Evolutionary conservation across 2,888 invertebrate species (phyloP), one percentile per base, ranked within the genome.

Genomic region (Proisotoma minuta): DNA sequence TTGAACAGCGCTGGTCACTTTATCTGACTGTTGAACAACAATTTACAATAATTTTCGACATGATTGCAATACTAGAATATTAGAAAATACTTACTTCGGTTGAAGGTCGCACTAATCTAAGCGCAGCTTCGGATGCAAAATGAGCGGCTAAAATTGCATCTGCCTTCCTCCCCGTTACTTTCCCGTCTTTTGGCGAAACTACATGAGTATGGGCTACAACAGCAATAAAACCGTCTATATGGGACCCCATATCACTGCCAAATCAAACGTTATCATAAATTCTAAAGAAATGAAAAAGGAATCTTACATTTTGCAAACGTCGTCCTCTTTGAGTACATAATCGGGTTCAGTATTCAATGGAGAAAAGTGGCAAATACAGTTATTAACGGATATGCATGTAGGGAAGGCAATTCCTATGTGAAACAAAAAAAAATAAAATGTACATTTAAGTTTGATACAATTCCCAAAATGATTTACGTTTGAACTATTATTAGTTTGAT

Each of bases 311-410:
- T 99, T 99, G 63, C 95, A 95, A 75, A 99, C 82, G 82, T 99
- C 98, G 62, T 91, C 95, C 75, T 88, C 86, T 79, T 93, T 89
- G 61, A 98, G 80, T 69, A 84, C 82, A 74, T 86, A 87, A 79
- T 94, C 93, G 18, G 87, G 83, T 81, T 99, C 99, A 79, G 90
- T 92, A 73, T 88, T 88, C 69, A 97, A 86, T 24, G 99, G 99
- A 54, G 98, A 98, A 79, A 88, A 99, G 79, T 99, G 99, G 79
- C 99, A 99, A 78, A 99, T 94, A 81, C 97, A 97, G 80, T 99
- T 97, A 82, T 99, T 99, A 61, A 96, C 89, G 22, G 97, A 98
- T 68, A 99, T 85, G 81, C 98, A 99, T 65, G 98, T 98, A 59
- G 99, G 99, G 80, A 99, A 99, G 43, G 99, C 97, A 77, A 98